phyloP scores from a whole-genome alignment of 92 coral and sea anemone species.

The Umimayanthus chanpuru region DNA sequence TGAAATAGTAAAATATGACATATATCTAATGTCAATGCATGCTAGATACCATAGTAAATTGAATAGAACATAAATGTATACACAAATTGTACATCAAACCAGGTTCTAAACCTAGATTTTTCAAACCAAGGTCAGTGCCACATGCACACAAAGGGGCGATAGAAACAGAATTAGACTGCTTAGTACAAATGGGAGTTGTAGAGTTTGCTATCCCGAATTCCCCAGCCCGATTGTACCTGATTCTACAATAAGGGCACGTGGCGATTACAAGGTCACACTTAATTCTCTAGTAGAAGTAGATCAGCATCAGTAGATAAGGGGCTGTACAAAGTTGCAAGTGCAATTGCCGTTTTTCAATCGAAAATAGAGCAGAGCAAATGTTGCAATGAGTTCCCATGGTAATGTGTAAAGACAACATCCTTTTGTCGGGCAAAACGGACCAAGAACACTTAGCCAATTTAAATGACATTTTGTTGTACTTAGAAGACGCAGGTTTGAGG shows the following conservation, averaged over 20 bases:
- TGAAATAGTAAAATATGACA: no score
- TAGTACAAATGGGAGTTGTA: conserved; percentile 49
- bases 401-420: no score
- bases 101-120: conserved; percentile 30
- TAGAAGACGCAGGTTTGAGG: conserved; percentile 52
- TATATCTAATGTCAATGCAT: no score
- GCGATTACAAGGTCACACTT: conserved; percentile 57
- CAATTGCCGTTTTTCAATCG: conserved; percentile 56
- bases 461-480: conserved; percentile 45
- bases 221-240: conserved; percentile 6
- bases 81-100: conserved; percentile 45
- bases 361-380: conserved; percentile 58
- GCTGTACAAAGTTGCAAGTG: conserved; percentile 41
- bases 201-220: conserved; percentile 45
- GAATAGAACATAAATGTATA: no score
- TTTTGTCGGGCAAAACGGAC: no score
- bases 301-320: conserved; percentile 57
- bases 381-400: no score
- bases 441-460: conserved; percentile 4
- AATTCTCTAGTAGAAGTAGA: conserved; percentile 46
- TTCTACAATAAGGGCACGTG: conserved; percentile 46
- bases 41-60: no score
- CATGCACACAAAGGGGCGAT: neutral
- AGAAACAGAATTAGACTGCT: conserved; percentile 19
- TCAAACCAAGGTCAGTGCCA: no score